Conservation (phyloP, 1,140 invertebrate species). For the Bathynomus jamesi region DNA sequence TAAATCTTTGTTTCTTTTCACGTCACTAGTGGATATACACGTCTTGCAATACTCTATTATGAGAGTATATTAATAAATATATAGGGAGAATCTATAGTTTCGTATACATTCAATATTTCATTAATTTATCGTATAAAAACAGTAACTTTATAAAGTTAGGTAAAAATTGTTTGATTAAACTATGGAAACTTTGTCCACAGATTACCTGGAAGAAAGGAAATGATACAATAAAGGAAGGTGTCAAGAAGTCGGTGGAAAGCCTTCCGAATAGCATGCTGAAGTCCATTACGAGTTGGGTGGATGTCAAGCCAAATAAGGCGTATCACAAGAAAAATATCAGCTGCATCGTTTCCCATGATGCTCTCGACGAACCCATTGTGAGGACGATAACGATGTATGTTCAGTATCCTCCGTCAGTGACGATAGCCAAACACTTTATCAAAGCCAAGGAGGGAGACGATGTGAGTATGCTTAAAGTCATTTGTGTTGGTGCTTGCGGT, state of each 20-base stretch:
- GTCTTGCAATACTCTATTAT: no score
- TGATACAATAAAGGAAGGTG: constrained; percentile 10
- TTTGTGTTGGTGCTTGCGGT: background rate
- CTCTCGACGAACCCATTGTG: constrained; percentile 22
- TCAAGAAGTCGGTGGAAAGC: constrained; percentile 14
- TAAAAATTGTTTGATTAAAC: no score
- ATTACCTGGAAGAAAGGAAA: constrained; percentile 31
- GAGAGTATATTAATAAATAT: no score
- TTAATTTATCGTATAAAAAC: no score
- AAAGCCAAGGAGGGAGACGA: constrained; percentile 34
- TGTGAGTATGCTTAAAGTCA: constrained; percentile 12
- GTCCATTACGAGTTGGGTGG: constrained; percentile 24
- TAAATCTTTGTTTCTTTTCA: no score
- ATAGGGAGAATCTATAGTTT: no score
- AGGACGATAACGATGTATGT: constrained; percentile 27
- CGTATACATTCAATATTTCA: no score
- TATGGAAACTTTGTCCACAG: no score
- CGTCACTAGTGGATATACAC: no score
- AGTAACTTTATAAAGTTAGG: no score
- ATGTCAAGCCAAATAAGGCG: constrained; percentile 25
- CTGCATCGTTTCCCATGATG: constrained; percentile 22
- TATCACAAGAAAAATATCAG: constrained; percentile 32
- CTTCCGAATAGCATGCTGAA: constrained; percentile 23
- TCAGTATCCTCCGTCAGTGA: constrained; percentile 30
- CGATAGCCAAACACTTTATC: constrained; percentile 22